Conservation (phyloP, 2,888 invertebrate species). For the Euspilapteryx auroguttella region DNA sequence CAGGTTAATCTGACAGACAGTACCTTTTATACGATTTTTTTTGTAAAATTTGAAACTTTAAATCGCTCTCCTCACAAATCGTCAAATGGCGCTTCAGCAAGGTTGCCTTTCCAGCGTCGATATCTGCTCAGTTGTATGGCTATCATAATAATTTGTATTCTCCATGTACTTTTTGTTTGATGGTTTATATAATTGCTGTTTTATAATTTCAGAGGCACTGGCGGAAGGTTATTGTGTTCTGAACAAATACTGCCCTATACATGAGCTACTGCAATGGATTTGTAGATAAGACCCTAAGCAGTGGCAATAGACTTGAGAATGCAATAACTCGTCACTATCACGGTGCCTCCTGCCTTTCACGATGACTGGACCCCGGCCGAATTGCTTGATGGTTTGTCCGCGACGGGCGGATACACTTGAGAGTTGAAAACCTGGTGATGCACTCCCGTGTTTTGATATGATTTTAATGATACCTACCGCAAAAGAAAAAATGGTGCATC, state of each 20-base stretch:
- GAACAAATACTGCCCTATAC: conserved; percentile 47
- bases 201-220: conserved; percentile 85
- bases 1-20: too few species aligned
- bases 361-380: conserved; percentile 55
- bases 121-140: too few species aligned
- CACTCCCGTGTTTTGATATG: conserved; percentile 16
- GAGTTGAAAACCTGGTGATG: conserved; percentile 61
- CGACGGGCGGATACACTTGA: conserved; percentile 51
- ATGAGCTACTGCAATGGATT: conserved; percentile 50
- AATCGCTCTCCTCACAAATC: too few species aligned
- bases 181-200: too few species aligned
- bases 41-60: too few species aligned
- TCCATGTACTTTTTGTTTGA: too few species aligned
- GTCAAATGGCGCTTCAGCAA: too few species aligned
- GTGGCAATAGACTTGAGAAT: conserved; percentile 42
- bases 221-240: conserved; percentile 71
- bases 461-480: conserved; percentile 1
- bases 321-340: conserved; percentile 60
- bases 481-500: conserved; percentile 43
- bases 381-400: conserved; percentile 60
- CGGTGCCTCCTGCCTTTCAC: conserved; percentile 62
- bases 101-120: too few species aligned
- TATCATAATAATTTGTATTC: too few species aligned
- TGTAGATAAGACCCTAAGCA: conserved; percentile 38
- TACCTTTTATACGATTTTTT: too few species aligned